These are phyloP conservation scores for Frankliniella fusca DNA, from an alignment of 2,888 invertebrate genomes.

Conservation along the genomic window DNA sequence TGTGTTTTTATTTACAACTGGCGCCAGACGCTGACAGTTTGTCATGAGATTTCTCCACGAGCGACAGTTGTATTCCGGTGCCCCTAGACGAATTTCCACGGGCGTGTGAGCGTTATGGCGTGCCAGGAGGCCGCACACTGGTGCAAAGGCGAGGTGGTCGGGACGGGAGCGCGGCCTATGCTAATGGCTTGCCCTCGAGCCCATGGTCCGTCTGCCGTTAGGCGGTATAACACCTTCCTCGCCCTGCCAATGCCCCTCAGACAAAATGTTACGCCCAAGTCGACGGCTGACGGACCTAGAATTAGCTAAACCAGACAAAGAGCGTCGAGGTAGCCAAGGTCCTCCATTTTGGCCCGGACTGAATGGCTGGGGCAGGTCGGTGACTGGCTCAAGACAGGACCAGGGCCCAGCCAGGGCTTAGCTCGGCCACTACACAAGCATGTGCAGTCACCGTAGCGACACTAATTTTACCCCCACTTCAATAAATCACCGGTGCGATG, in stretches of 20 bases:
- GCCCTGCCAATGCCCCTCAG: not conserved
- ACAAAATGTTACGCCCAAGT: not conserved
- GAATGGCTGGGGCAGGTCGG: conserved; percentile 7
- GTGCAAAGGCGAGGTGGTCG: not conserved
- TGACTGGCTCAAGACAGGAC: not conserved
- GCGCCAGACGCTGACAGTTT: not conserved
- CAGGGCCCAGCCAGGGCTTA: not conserved
- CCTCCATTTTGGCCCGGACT: conserved; percentile 12
- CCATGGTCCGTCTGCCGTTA: not conserved
- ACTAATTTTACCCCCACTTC: not conserved
- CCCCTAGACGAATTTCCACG: not conserved
- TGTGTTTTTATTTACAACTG: not conserved
- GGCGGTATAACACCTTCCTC: not conserved
- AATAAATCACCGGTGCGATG: not conserved
- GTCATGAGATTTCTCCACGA: not conserved
- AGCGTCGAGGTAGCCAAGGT: not conserved
- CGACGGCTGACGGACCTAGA: not conserved
- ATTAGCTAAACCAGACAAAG: not conserved
- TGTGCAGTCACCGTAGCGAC: not conserved
- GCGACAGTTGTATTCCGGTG: not conserved
- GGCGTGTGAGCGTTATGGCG: not conserved
- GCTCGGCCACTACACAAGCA: not conserved
- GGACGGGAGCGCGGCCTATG: not conserved
- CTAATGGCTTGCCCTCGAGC: not conserved
- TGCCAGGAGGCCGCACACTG: not conserved